These are phyloP conservation scores for Aphidius ervi DNA, from an alignment of 1,140 invertebrate species.

Conservation along the genomic window DNA sequence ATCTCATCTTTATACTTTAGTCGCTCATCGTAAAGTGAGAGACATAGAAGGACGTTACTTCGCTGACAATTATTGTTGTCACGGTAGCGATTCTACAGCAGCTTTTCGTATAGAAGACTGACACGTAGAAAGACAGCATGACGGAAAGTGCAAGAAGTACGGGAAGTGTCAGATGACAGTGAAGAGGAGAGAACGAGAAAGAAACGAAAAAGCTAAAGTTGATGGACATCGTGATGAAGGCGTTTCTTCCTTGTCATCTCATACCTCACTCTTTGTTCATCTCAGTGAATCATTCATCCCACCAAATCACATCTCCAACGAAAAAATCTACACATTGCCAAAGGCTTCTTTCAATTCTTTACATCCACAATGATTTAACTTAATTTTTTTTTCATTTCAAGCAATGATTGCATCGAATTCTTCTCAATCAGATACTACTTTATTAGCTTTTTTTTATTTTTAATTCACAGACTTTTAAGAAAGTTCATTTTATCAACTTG, in stretches of 20 bases:
- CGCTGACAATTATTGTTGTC: conserved; percentile 52
- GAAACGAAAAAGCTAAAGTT: conserved; percentile 23
- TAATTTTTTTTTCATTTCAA: too few relatives aligned
- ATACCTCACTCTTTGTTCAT: too few relatives aligned
- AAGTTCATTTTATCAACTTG: too few relatives aligned
- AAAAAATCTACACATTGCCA: too few relatives aligned
- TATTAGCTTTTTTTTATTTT: too few relatives aligned
- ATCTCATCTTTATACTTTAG: conserved; percentile 12
- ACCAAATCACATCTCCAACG: too few relatives aligned
- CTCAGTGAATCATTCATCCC: too few relatives aligned
- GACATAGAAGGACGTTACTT: conserved; percentile 43
- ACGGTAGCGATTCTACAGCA: conserved; percentile 34
- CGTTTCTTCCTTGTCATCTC: conserved; percentile 8
- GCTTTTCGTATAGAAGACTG: conserved; percentile 39
- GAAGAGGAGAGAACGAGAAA: conserved; percentile 21
- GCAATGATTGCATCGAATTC: too few relatives aligned
- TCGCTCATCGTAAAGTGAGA: conserved; percentile 11
- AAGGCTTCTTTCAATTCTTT: too few relatives aligned
- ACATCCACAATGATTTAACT: too few relatives aligned
- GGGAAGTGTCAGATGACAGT: conserved; percentile 22
- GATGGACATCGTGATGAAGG: conserved; percentile 47
- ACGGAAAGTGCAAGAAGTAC: conserved; percentile 35
- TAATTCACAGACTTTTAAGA: too few relatives aligned
- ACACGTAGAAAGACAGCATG: conserved; percentile 44
- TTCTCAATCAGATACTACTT: too few relatives aligned